These are phyloP conservation scores for Allolobophora icterica DNA, from an alignment of 2,888 invertebrate genomes.

Conservation along the genomic window DNA sequence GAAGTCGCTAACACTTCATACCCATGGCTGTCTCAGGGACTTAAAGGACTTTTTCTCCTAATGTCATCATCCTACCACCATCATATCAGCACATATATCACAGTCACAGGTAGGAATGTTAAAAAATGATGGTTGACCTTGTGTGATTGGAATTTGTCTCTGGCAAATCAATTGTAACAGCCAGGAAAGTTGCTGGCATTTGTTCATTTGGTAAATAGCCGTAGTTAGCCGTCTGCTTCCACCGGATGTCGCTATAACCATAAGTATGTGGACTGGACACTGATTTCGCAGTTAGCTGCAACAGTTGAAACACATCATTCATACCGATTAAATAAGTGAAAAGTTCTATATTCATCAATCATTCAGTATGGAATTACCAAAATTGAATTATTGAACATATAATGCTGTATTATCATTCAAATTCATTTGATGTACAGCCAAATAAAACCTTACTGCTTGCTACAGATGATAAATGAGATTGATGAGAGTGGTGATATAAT, in stretches of 20 bases:
- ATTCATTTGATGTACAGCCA: background rate
- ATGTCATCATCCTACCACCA: too few relatives aligned
- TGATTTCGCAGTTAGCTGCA: background rate
- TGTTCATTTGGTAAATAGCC: constrained; percentile 49
- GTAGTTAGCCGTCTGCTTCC: constrained; percentile 49
- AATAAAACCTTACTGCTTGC: background rate
- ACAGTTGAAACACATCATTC: background rate
- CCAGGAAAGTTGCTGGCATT: constrained; percentile 49
- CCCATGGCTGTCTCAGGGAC: too few relatives aligned
- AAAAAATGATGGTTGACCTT: background rate
- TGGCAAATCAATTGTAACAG: constrained; percentile 50
- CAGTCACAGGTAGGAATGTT: background rate
- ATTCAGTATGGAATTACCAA: background rate
- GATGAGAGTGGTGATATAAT: background rate
- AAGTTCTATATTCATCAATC: background rate
- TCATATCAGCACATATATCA: too few relatives aligned
- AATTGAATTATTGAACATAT: background rate
- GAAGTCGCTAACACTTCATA: too few relatives aligned
- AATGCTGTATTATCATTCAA: background rate
- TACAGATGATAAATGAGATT: background rate
- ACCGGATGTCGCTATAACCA: constrained; percentile 46
- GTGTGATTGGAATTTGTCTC: constrained; percentile 36
- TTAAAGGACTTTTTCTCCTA: too few relatives aligned
- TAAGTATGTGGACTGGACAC: constrained; percentile 13
- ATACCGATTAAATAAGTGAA: background rate